Base-by-base conservation (phyloP, 2,888 invertebrate species). In the Gerris lacustris region DNA sequence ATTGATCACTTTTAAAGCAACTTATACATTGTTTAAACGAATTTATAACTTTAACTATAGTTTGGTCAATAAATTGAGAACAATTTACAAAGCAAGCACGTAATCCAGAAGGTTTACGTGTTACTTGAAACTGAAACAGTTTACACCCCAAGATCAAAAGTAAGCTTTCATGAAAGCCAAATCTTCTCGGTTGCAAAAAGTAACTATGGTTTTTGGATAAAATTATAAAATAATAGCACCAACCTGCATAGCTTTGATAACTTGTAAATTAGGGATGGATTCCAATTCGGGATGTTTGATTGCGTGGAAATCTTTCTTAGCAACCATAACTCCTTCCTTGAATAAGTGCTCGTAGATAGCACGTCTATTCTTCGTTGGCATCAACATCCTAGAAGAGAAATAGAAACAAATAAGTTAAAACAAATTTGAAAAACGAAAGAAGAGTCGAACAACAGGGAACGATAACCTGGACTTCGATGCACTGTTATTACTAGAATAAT, bases 261-360 rank as follows among this genome's bases (percentile, higher is more conserved):
- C 98, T 84, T 99, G 94, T 75, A 99, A 87, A 83, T 99, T 99
- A 76, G 96, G 94, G 78, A 99, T 95, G 78, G 84, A 87, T 80
- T 95, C 76, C 78, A 99, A 84, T 81, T 97, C 95, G 6, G 97
- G 94, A 81, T 99, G 99, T 82, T 94, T 95, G n/a, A 96, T 92
- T 70, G 94, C 92, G 85, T 96, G 93, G 82, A 93, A 94, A 83
- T 99, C 98, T 81, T 99, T 98, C 82, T 96, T 96, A 9, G 99
- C 99, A 78, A 99, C 98, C 88, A 98, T 91, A 74, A 99, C 99
- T 81, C 99, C 99, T 84, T 99, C 98, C 81, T 96, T 96, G 82
- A 98, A 97, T 78, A 98, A 88, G 84, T 94, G 93, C 82, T 99
- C 98, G 83, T 94, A 99, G 81, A 99, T 98, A 78, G 92, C 86